Evolutionary conservation across 2,113 vertebrate genomes (phyloP).

Genomic region (Leptodactylus fuscus): DNA sequence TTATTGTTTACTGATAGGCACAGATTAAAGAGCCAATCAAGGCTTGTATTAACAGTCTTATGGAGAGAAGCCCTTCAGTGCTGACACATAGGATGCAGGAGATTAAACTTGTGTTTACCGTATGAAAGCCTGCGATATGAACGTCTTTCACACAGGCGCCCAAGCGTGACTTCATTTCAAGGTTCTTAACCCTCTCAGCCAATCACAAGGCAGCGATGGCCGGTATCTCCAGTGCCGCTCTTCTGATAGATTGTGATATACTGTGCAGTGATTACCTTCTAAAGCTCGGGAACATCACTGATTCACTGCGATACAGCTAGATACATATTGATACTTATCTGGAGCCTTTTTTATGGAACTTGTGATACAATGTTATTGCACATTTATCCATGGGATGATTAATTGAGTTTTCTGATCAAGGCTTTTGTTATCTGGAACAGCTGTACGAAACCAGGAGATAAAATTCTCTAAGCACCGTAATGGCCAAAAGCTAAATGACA

Average conservation of each 20-base stretch:
- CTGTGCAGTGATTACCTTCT: conserved; percentile 17
- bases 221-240: conserved; percentile 25
- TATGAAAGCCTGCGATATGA: conserved; percentile 52
- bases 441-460: conserved; percentile 24
- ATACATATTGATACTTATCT: conserved; percentile 48
- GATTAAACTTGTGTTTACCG: conserved; percentile 48
- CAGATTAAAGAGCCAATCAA: conserved; percentile 66
- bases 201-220: conserved; percentile 46
- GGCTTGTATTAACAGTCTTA: conserved; percentile 57
- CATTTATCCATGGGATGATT: conserved; percentile 46
- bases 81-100: conserved; percentile 50
- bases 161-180: conserved; percentile 58
- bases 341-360: conserved; percentile 33
- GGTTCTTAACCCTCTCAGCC: conserved; percentile 51
- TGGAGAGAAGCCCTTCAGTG: conserved; percentile 40
- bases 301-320: conserved; percentile 37
- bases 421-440: conserved; percentile 51
- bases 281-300: conserved; percentile 30
- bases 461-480: conserved; percentile 27
- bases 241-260: conserved; percentile 45
- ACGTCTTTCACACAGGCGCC: conserved; percentile 42
- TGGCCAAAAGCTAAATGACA: conserved; percentile 25
- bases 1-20: conserved; percentile 64
- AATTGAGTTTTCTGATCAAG: conserved; percentile 40
- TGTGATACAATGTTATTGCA: conserved; percentile 46